Evolutionary conservation across 2,888 invertebrate genomes (phyloP).

Genomic region (Rambutsinella grinnellia): DNA sequence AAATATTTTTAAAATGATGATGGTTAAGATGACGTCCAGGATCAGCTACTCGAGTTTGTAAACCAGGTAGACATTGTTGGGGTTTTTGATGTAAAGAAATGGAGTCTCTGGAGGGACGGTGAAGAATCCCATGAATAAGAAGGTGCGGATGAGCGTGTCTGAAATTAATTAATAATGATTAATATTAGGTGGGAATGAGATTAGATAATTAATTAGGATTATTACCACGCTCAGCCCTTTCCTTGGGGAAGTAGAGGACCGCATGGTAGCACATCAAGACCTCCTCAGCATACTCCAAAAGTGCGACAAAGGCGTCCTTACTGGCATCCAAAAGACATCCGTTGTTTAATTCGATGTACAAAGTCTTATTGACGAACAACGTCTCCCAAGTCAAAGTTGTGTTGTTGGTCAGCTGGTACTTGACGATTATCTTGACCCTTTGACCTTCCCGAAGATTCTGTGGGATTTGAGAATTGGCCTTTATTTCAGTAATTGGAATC

Average conservation of each 20-base stretch:
- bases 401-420: constrained; percentile 83
- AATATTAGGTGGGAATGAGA: background rate
- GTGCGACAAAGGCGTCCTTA: constrained; percentile 93
- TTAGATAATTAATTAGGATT: constrained; percentile 1
- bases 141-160: constrained; percentile 90
- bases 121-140: constrained; percentile 97
- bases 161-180: constrained; percentile 64
- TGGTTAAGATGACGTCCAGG: background rate
- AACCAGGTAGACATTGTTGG: constrained; percentile 77
- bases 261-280: constrained; percentile 85
- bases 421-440: constrained; percentile 81
- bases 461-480: too few species aligned
- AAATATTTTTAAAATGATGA: background rate
- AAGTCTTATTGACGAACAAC: constrained; percentile 80
- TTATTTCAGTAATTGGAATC: too few species aligned
- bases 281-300: constrained; percentile 96
- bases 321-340: constrained; percentile 91
- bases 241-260: constrained; percentile 85
- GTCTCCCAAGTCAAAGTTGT: constrained; percentile 88
- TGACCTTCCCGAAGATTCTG: too few species aligned
- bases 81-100: constrained; percentile 78
- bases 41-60: constrained; percentile 71
- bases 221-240: constrained; percentile 82
- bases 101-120: constrained; percentile 86
- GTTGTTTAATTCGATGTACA: constrained; percentile 91